Percentiles rank a stretch among this genome's conserved stretches.
Evolutionary conservation across 2,888 invertebrate species (phyloP).

Genomic region (Zonitis immaculata): DNA sequence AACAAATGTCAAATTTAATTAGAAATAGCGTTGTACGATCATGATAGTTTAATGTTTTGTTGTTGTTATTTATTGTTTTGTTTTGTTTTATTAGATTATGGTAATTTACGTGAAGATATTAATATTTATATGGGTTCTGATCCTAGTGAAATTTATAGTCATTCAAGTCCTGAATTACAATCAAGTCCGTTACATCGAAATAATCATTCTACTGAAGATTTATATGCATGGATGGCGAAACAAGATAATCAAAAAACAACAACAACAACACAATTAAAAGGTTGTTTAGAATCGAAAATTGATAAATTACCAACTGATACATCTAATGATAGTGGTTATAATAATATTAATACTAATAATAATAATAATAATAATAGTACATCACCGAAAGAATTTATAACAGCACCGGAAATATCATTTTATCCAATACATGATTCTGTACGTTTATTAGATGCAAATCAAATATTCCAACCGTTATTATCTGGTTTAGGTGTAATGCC

Average conservation of each 20-base stretch:
- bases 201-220: conserved; percentile 60
- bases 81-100: conserved; percentile 57
- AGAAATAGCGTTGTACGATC: no score
- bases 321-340: conserved; percentile 42
- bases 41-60: no score
- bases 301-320: conserved; percentile 45
- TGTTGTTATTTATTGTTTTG: conserved; percentile 6
- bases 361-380: conserved; percentile 37
- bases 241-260: conserved; percentile 49
- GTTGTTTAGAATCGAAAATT: conserved; percentile 44
- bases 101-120: conserved; percentile 67
- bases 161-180: conserved; percentile 45
- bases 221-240: conserved; percentile 96
- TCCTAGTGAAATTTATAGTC: conserved; percentile 54
- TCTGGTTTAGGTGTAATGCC: conserved; percentile 88
- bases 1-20: no score
- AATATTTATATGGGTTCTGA: conserved; percentile 60
- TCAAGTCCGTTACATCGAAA: conserved; percentile 43
- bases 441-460: conserved; percentile 84
- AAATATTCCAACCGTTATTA: conserved; percentile 88
- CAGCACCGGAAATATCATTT: conserved; percentile 54
- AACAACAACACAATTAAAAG: conserved; percentile 23
- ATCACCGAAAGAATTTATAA: conserved; percentile 50
- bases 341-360: not conserved
- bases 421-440: conserved; percentile 79